A percentile compares a stretch with the other conserved stretches of the same genome.
phyloP scores from a whole-genome alignment of 2,113 vertebrate genomes.

The Semicossyphus pulcher region DNA sequence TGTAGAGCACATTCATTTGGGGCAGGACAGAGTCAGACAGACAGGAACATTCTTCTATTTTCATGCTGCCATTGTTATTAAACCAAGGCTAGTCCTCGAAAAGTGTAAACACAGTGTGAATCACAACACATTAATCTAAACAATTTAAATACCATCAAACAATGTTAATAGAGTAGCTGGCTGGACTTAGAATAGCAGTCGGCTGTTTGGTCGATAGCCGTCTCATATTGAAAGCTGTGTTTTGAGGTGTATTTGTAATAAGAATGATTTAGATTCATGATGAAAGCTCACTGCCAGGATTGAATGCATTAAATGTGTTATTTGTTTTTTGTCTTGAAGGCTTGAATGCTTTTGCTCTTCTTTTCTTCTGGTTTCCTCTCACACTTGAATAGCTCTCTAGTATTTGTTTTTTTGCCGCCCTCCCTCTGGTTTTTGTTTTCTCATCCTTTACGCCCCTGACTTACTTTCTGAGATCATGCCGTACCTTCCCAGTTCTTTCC shows the following conservation, averaged over 20 bases:
- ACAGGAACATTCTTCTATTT: too few species aligned
- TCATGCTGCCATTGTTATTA: too few species aligned
- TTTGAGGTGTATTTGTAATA: background rate
- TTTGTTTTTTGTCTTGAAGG: conserved; percentile 28
- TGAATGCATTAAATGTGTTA: conserved; percentile 1
- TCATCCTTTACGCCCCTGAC: background rate
- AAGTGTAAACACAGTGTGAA: too few species aligned
- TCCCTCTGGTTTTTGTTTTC: background rate
- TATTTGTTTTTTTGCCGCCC: conserved; percentile 18
- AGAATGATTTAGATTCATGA: conserved; percentile 6
- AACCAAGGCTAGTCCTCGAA: too few species aligned
- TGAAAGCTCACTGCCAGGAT: background rate
- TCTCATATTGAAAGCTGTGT: background rate
- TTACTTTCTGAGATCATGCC: background rate
- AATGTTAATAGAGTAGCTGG: background rate
- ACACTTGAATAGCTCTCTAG: conserved; percentile 8
- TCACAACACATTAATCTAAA: too few species aligned
- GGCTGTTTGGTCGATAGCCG: background rate
- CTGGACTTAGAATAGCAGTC: background rate
- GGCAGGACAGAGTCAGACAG: too few species aligned
- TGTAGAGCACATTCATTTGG: too few species aligned
- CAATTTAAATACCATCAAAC: too few species aligned
- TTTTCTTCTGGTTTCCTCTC: conserved; percentile 3
- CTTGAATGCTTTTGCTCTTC: conserved; percentile 7
- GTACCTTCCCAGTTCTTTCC: background rate